These are phyloP conservation scores for Agonopterix heracliana DNA, from an alignment of 2,888 invertebrate species.

Conservation along the genomic window DNA sequence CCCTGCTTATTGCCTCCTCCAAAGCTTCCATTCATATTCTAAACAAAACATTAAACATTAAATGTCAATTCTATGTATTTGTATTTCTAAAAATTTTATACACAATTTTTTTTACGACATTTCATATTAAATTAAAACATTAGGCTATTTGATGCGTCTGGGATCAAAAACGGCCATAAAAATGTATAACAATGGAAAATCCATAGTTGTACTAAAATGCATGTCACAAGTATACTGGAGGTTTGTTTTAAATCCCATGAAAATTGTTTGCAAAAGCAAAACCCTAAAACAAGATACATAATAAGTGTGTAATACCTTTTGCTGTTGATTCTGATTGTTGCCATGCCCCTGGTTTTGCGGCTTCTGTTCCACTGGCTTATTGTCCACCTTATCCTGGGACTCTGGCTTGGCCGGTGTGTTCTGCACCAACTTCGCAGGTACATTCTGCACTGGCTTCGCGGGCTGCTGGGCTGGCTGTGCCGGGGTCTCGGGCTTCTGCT, in stretches of 20 bases:
- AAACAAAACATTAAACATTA: constrained; percentile 14
- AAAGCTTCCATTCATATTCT: constrained; percentile 63
- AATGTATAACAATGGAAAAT: too few relatives aligned
- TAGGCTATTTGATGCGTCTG: too few relatives aligned
- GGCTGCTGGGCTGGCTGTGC: constrained; percentile 12
- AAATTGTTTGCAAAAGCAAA: too few relatives aligned
- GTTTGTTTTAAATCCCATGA: too few relatives aligned
- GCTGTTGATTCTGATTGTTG: constrained; percentile 33
- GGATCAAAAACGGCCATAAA: too few relatives aligned
- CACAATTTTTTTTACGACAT: too few relatives aligned
- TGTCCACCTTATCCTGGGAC: constrained; percentile 49
- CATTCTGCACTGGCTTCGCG: constrained; percentile 7
- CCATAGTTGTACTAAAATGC: too few relatives aligned
- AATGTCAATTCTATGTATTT: not conserved
- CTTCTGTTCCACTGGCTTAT: constrained; percentile 36
- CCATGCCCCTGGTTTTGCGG: constrained; percentile 25
- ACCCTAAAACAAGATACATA: too few relatives aligned
- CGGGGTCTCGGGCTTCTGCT: constrained; percentile 15
- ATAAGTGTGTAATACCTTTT: constrained; percentile 26
- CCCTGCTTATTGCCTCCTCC: constrained; percentile 44
- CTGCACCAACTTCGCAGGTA: constrained; percentile 3
- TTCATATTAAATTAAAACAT: too few relatives aligned
- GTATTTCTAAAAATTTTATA: too few relatives aligned
- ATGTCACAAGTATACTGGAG: too few relatives aligned
- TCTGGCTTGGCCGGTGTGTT: constrained; percentile 26